phyloP scores from a whole-genome alignment of 2,797 vertebrate genomes.

The Emys orbicularis region DNA sequence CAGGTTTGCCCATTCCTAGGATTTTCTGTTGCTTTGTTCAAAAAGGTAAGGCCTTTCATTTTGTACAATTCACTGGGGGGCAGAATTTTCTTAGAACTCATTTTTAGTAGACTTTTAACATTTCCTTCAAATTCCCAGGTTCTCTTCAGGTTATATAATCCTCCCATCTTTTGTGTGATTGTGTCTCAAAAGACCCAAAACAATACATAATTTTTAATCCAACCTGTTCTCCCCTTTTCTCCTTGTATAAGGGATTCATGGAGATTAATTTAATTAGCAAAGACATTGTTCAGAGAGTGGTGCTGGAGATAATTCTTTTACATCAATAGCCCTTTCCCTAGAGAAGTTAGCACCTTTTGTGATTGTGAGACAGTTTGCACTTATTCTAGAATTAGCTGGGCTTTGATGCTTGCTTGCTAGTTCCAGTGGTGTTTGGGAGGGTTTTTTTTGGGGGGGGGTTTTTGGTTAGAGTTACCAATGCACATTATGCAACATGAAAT shows the following conservation, averaged over 20 bases:
- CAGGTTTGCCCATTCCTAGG: not conserved
- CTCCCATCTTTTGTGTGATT: not conserved
- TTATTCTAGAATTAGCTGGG: not conserved
- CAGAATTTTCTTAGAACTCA: not conserved
- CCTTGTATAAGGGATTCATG: not conserved
- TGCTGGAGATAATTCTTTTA: not conserved
- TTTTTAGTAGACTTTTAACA: not conserved
- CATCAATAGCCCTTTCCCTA: not conserved
- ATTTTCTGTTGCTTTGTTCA: conserved; percentile 3
- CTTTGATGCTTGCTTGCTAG: not conserved
- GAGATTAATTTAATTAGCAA: conserved; percentile 24
- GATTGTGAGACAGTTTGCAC: not conserved
- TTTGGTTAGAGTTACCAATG: not conserved
- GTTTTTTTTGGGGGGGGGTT: not conserved
- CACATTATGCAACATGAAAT: not conserved
- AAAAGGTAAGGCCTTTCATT: not conserved
- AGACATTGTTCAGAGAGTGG: not conserved
- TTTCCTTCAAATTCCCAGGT: not conserved
- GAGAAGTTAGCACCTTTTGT: not conserved
- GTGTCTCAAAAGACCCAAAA: conserved; percentile 4
- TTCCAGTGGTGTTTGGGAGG: not conserved
- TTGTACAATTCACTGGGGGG: not conserved
- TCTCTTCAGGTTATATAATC: not conserved
- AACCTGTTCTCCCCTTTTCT: conserved; percentile 32
- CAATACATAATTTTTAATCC: not conserved